A percentile compares a stretch with the other conserved stretches of the same genome.
Evolutionary conservation across 2,888 invertebrate genomes (phyloP).

Genomic region (Morinoia aosen): DNA sequence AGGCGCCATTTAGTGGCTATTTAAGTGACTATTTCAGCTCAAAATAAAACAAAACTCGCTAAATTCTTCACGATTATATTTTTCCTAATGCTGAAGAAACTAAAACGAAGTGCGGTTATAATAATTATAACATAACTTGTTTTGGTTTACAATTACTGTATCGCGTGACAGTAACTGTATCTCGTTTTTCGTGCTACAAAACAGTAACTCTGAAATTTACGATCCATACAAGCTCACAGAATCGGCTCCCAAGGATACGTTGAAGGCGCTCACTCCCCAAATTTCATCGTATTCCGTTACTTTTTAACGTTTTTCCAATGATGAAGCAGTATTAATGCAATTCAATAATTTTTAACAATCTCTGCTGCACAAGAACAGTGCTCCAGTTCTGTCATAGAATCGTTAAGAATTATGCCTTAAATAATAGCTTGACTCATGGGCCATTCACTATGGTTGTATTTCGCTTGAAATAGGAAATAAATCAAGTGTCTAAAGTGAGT

Average conservation of each 20-base stretch:
- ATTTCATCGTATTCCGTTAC: too few species aligned
- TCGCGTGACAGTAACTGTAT: too few species aligned
- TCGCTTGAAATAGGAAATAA: neutral
- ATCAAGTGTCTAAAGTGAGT: neutral
- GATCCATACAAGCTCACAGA: too few species aligned
- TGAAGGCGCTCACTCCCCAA: too few species aligned
- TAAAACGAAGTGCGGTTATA: neutral
- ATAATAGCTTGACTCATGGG: neutral
- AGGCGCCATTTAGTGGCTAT: neutral
- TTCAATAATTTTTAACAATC: neutral
- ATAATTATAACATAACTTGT: neutral
- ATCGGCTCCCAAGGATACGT: too few species aligned
- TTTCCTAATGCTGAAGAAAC: neutral
- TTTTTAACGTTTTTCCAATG: neutral
- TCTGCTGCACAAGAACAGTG: neutral
- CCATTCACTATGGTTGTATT: neutral
- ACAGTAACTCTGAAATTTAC: too few species aligned
- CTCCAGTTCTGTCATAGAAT: neutral
- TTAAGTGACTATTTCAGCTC: neutral
- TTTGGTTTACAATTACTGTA: too few species aligned
- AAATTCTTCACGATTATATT: neutral
- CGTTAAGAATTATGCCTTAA: neutral
- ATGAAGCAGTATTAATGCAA: neutral
- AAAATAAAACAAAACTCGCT: neutral
- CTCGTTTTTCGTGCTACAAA: too few species aligned